These are phyloP conservation scores for Catagonus wagneri DNA, from an alignment of 2,113 vertebrate genomes.

Conservation along the genomic window DNA sequence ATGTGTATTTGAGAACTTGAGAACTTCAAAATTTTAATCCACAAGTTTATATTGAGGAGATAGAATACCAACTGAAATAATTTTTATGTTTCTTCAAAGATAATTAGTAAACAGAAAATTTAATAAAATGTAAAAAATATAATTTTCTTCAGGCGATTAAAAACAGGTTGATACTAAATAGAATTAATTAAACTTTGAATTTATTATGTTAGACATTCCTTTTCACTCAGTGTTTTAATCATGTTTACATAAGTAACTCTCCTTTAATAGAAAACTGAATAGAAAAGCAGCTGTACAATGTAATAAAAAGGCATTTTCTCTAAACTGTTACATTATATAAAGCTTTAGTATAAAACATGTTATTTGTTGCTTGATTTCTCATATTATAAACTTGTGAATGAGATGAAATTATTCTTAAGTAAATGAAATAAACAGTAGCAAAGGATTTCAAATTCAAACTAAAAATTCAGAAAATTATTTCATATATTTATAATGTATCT, in stretches of 20 bases:
- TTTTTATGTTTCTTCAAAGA: not conserved
- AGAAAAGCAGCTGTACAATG: not conserved
- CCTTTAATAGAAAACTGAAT: not conserved
- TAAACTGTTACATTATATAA: not conserved
- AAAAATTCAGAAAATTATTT: not conserved
- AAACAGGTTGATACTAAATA: not conserved
- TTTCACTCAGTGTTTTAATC: slow-evolving; percentile 25
- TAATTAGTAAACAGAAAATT: not conserved
- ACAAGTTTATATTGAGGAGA: not conserved
- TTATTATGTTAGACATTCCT: not conserved
- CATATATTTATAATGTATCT: not conserved
- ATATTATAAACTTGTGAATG: not conserved
- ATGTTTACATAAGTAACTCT: not conserved
- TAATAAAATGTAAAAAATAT: not conserved
- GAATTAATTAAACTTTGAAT: not conserved
- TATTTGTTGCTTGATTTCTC: slow-evolving; percentile 6
- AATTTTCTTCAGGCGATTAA: not conserved
- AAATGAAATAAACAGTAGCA: not conserved
- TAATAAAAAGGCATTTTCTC: not conserved
- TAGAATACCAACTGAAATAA: not conserved
- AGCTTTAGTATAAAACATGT: not conserved
- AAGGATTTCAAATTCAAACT: slow-evolving; percentile 16
- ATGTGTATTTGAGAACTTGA: not conserved
- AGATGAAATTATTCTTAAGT: not conserved
- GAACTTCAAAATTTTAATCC: not conserved